Evolutionary conservation across 2,797 vertebrate species (phyloP), one percentile per base, ranked within the genome.

Genomic region (Sebastes miniatus): DNA sequence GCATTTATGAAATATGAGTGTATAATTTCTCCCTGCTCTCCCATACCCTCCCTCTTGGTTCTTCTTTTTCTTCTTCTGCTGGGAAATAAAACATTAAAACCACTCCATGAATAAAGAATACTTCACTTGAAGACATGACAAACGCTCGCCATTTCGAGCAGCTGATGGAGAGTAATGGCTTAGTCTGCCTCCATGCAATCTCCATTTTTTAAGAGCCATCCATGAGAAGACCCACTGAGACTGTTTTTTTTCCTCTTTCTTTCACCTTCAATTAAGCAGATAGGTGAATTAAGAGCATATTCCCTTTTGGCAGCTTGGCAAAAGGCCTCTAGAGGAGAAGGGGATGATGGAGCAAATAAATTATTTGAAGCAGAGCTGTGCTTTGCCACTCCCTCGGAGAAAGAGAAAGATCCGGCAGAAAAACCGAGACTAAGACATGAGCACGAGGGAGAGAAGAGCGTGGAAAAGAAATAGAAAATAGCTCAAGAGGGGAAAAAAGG

Each of bases 61-160:
- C 68, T 68, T 61, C 25, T 59, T 76, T 70, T 20, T 74, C 76
- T 75, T 79, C 81, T 88, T 84, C 76, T 83, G 79, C 81, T 27
- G 54, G 75, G 73, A 87, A 88, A 93, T 93, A 85, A 93, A 93
- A 92, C 87, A 92, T 93, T 91, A 87, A 91, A 79, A 79, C n/a
- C 69, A 52, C 69, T 32, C 58, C 76, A 92, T 93, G 78, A 92
- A 94, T 93, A 93, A 91, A 82, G 86, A 88, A 92, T 86, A 80
- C 61, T 71, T 87, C 72, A 79, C 80, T 86, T 83, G 80, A 87
- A 77, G 76, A 87, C 65, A 36, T 73, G 87, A 85, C 89, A 88
- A 87, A 85, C 3, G 71, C 74, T 80, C 25, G 27, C 50, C 59
- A 69, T 79, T 81, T 81, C 31, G 1, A 77, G 77, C 63, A 70